A percentile compares a stretch with the other conserved stretches of the same genome.
These are phyloP conservation scores for Lucinisca nassula DNA, from an alignment of 2,888 invertebrate species.

Conservation along the genomic window DNA sequence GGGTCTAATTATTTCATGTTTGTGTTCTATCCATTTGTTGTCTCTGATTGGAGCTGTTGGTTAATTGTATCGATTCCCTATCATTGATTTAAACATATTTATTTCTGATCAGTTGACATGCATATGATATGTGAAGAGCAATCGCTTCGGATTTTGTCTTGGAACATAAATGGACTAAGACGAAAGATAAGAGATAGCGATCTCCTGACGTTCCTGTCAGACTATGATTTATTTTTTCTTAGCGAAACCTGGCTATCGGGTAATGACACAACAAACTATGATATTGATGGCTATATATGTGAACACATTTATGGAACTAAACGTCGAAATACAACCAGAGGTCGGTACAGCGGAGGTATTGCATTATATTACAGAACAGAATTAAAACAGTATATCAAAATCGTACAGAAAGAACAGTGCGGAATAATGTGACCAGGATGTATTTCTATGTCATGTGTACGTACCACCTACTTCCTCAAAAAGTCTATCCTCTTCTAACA, in stretches of 20 bases:
- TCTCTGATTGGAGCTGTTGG: too few relatives aligned
- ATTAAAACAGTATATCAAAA: neutral
- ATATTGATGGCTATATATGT: slow-evolving; percentile 9
- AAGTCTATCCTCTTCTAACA: too few relatives aligned
- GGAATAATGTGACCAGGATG: slow-evolving; percentile 20
- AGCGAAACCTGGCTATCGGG: slow-evolving; percentile 3
- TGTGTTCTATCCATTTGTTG: too few relatives aligned
- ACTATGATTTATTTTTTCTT: slow-evolving; percentile 14
- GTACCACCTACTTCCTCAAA: neutral
- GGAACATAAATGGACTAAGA: slow-evolving; percentile 13
- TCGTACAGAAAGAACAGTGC: neutral
- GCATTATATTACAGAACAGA: slow-evolving; percentile 1
- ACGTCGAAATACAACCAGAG: neutral
- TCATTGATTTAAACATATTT: too few relatives aligned
- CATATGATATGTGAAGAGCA: too few relatives aligned
- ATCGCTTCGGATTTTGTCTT: too few relatives aligned
- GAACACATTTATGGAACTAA: slow-evolving; percentile 20
- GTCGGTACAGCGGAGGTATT: slow-evolving; percentile 15
- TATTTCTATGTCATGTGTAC: slow-evolving; percentile 13
- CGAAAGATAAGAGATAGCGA: slow-evolving; percentile 10
- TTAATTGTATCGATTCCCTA: too few relatives aligned
- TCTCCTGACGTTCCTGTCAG: neutral
- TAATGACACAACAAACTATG: neutral
- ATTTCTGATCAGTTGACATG: too few relatives aligned
- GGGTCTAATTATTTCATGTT: too few relatives aligned